Base-by-base conservation (phyloP, 2,888 invertebrate genomes). In the Crocallis elinguaria region DNA sequence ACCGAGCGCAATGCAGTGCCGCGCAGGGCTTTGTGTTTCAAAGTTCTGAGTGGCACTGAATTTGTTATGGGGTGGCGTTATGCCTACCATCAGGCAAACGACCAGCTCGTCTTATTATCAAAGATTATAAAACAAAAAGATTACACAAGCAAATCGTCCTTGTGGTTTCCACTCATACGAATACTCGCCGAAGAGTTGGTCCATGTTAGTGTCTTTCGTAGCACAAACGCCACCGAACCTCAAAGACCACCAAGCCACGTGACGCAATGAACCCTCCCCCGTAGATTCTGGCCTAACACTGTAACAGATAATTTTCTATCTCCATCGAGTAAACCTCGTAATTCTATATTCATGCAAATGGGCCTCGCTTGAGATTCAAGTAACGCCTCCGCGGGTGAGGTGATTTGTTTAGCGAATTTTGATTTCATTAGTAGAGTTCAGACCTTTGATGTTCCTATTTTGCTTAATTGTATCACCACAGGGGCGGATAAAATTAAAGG, bases 341-440 rank as follows among this genome's bases (percentile, higher is more conserved):
- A 58, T 58, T 48, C 33, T 45, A 58, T 58, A 54, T 52, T 49
- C 48, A 57, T 63, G 58, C 54, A 60, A 63, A 63, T 58, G 51
- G 57, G 33, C 38, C 45, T 30, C 11, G 32, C 41, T 41, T 43
- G 37, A 48, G 52, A 51, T 50, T 44, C 41, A 42, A 49, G 43
- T 39, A 16, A 51, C 54, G 55, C 42, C 49, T 42, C 44, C 35
- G n/a, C n/a, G 50, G 48, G 43, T 39, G 49, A 54, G 33, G 41
- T 37, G 27, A 58, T 60, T 60, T 54, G 52, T 54, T 56, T 52
- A 32, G 48, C 45, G 16, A 52, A 12, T 16, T 45, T 35, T 52
- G 49, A 53, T 56, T 57, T 49, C 30, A 54, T 48, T 43, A 37
- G 43, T 44, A 7, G 37, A 42, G 38, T 46, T 42, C 6, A 37